phyloP scores from a whole-genome alignment of 2,113 vertebrate genomes.

The Hemicordylus capensis region DNA sequence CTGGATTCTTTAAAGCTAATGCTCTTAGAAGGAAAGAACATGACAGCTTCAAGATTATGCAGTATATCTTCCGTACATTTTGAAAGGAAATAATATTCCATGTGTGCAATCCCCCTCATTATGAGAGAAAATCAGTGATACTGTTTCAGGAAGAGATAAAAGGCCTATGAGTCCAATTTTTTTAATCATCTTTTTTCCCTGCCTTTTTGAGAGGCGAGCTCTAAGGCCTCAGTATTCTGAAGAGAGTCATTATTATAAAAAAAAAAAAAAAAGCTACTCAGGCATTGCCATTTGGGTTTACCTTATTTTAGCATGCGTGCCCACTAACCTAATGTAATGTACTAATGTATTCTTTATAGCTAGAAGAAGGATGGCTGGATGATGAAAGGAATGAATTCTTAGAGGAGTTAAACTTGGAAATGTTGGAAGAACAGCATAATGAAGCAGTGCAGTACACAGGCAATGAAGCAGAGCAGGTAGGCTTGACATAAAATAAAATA shows the following conservation, averaged over 20 bases:
- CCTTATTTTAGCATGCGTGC: conserved; percentile 65
- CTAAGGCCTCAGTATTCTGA: conserved; percentile 63
- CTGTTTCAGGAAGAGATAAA: conserved; percentile 78
- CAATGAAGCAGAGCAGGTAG: conserved; percentile 85
- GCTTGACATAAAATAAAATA: conserved; percentile 32
- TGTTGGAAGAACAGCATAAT: conserved; percentile 92
- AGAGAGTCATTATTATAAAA: conserved; percentile 78
- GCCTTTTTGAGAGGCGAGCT: conserved; percentile 58
- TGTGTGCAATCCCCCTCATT: conserved; percentile 67
- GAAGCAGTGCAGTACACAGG: conserved; percentile 84
- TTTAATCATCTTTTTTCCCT: conserved; percentile 51
- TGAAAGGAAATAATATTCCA: conserved; percentile 71
- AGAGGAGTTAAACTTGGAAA: conserved; percentile 95
- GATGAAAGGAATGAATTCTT: conserved; percentile 97
- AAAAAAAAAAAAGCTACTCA: conserved; percentile 75
- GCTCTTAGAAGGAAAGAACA: conserved; percentile 51
- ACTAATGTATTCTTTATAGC: conserved; percentile 83
- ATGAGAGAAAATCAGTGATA: conserved; percentile 72
- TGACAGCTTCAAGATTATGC: conserved; percentile 62
- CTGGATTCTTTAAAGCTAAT: neutral
- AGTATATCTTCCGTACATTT: conserved; percentile 62
- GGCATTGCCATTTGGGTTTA: conserved; percentile 67
- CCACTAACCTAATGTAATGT: conserved; percentile 68
- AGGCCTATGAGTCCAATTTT: conserved; percentile 57
- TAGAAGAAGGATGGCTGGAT: conserved; percentile 97